These are phyloP conservation scores for Panthera leo DNA, from an alignment of 2,113 vertebrate genomes.

Conservation along the genomic window DNA sequence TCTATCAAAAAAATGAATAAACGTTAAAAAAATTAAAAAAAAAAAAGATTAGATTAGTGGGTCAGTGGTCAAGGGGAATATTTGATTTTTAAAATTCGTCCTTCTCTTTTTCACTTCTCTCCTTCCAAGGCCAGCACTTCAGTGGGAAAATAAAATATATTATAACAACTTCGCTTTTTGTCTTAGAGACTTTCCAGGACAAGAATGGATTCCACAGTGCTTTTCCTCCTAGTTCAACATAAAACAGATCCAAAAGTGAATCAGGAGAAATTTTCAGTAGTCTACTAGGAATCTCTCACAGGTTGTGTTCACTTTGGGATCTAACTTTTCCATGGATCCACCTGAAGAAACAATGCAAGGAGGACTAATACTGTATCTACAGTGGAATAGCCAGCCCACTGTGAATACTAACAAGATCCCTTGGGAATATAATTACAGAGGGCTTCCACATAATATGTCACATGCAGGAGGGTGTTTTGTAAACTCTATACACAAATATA, in stretches of 20 bases:
- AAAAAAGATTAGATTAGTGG: background rate
- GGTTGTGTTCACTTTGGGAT: background rate
- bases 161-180: background rate
- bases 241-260: background rate
- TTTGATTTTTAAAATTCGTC: background rate
- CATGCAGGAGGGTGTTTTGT: background rate
- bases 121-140: background rate
- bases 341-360: background rate
- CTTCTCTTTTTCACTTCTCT: background rate
- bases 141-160: slow-evolving; percentile 4
- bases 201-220: background rate
- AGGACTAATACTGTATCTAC: background rate
- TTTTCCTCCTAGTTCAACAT: background rate
- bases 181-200: background rate
- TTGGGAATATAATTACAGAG: background rate
- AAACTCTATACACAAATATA: background rate
- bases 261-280: background rate
- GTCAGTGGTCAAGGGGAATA: too few species aligned
- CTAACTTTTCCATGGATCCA: background rate
- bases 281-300: background rate
- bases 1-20: too few species aligned
- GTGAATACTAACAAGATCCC: background rate
- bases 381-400: background rate
- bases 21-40: too few species aligned
- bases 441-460: background rate